Conservation (phyloP, 2,113 vertebrate genomes). For the Azemiops feae region DNA sequence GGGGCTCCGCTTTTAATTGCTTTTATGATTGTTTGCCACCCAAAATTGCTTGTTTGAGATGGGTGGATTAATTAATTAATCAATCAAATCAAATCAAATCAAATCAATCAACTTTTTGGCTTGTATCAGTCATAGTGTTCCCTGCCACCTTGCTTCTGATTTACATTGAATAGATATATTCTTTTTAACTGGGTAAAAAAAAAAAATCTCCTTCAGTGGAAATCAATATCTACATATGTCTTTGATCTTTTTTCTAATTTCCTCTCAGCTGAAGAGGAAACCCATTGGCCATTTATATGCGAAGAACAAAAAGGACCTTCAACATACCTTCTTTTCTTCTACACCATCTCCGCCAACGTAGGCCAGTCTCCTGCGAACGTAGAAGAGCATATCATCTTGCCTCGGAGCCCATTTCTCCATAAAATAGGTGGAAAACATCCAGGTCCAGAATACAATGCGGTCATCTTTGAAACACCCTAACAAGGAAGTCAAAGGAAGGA, state of each 20-base stretch:
- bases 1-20: too few species aligned
- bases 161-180: not conserved
- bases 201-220: not conserved
- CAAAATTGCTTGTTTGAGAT: too few species aligned
- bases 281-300: not conserved
- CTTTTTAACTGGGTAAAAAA: not conserved
- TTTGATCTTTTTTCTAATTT: not conserved
- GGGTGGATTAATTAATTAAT: too few species aligned
- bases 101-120: not conserved
- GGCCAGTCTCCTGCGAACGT: constrained; percentile 85
- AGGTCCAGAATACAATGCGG: constrained; percentile 98
- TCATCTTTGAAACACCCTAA: constrained; percentile 96
- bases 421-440: constrained; percentile 99
- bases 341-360: constrained; percentile 69
- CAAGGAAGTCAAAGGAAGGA: not conserved
- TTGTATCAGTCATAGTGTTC: not conserved
- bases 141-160: not conserved
- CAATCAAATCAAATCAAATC: too few species aligned
- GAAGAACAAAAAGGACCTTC: not conserved
- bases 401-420: constrained; percentile 92
- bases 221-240: not conserved
- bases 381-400: constrained; percentile 98
- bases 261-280: not conserved
- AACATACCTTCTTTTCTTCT: constrained; percentile 82
- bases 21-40: too few species aligned